Evolutionary conservation across 2,797 vertebrate species (phyloP).

Genomic region (Coranthus polyacanthus): DNA sequence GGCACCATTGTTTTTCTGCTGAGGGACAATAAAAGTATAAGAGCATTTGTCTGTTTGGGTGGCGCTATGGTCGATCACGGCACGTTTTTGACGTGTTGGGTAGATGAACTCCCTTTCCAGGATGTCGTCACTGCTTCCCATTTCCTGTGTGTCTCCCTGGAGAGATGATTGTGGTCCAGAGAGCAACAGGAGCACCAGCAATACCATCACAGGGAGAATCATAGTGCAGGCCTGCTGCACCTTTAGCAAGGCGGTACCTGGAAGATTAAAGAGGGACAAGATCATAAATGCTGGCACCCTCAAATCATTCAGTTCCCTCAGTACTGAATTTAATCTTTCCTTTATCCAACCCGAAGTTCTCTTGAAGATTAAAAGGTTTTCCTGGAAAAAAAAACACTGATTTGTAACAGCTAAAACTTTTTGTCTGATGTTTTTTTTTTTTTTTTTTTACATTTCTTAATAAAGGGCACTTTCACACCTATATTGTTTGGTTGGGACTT

Average conservation of each 20-base stretch:
- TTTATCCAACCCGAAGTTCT: too few relatives aligned
- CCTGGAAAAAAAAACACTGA: too few relatives aligned
- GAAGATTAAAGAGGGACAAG: constrained; percentile 18
- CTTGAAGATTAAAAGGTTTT: too few relatives aligned
- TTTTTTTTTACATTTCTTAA: too few relatives aligned
- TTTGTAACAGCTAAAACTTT: too few relatives aligned
- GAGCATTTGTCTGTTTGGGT: constrained; percentile 88
- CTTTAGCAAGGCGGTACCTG: constrained; percentile 31
- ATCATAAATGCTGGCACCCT: neutral
- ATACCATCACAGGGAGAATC: constrained; percentile 50
- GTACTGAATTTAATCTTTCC: too few relatives aligned
- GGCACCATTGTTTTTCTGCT: constrained; percentile 92
- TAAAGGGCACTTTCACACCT: too few relatives aligned
- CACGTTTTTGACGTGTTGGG: constrained; percentile 83
- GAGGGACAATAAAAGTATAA: constrained; percentile 95
- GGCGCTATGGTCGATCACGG: constrained; percentile 65
- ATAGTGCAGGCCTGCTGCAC: constrained; percentile 48
- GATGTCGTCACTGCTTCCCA: constrained; percentile 81
- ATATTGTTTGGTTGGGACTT: too few relatives aligned
- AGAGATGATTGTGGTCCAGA: constrained; percentile 64
- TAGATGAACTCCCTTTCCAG: constrained; percentile 87
- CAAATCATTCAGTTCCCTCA: too few relatives aligned
- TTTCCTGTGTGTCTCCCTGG: constrained; percentile 78
- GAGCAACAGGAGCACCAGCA: constrained; percentile 63
- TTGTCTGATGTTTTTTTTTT: too few relatives aligned